Evolutionary conservation across 2,888 invertebrate species (phyloP), one percentile per base, ranked within the genome.

Genomic region (Cephus pygmeus): DNA sequence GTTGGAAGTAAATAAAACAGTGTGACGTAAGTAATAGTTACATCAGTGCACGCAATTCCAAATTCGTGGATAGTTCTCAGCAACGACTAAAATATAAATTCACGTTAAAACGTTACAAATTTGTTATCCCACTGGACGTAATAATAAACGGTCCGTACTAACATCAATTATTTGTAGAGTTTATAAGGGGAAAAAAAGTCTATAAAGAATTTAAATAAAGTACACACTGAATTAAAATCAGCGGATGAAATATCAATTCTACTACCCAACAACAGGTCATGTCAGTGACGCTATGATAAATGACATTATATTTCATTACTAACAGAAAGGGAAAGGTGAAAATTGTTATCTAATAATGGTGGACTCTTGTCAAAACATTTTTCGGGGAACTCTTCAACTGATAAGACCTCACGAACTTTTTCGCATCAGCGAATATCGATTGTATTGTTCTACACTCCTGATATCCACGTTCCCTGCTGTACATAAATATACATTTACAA

Each of bases 361-460:
- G 71, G 34, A 75, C 71, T 77, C 77, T 69, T 69, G 77, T 75
- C 77, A 69, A 78, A 78, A 78, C 73, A 78, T 78, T 76, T 78
- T 76, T 76, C 69, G 75, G 78, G 56, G 73, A 75, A 76, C 78
- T 56, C 68, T 36, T 78, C 76, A 76, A 76, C 78, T 78, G 78
- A 78, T 78, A 78, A 78, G 71, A 34, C 56, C 35, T 36, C 40
- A 76, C 76, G 56, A 40, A 78, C 75, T 75, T 76, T 78, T 75
- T 71, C 12, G 31, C 31, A 30, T 71, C 34, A 71, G 56, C 56
- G 69, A 78, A 78, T 78, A 78, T 78, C 73, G 78, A 78, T 78
- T 76, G 68, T 73, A 76, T 75, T 71, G 75, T 78, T 76, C 76
- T 9, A 56, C 9, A 56, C 56, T 56, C 15, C 56, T 56, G 9